Evolutionary conservation across 1,140 invertebrate genomes (phyloP), one percentile per base, ranked within the genome.

Genomic region (Calosoma granatense): DNA sequence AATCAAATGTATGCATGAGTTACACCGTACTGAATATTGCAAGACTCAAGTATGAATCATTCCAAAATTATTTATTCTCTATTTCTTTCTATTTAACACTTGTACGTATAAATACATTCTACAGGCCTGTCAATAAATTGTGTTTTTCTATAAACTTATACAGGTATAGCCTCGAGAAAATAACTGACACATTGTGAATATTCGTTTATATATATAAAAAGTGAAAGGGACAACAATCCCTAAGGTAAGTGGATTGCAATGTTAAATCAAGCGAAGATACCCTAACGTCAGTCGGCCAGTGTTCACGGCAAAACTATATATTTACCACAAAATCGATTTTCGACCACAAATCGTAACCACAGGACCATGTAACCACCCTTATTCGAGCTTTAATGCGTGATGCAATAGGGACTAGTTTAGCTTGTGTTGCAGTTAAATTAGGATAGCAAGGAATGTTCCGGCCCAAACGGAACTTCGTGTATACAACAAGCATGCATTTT

Each of bases 281-380:
- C 26, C 41, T 47, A 47, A 47, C 41, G 41, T 17, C 41, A 36
- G 26, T n/a, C n/a, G n/a, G 26, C 14, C 26, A 30, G 26, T 30
- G 6, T 6, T 30, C 6, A 47, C 41, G 17, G 17, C 41, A 47
- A 47, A 47, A 47, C 41, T 47, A 17, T 47, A 47, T 12, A 47
- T 47, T 47, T 47, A 47, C 41, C 41, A 9, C 15, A 47, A 47
- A 47, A 47, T 47, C 41, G 41, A 47, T 47, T 47, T 47, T 17
- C 41, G 4, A 47, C 41, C 41, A 17, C 41, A 47, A 17, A 47
- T 4, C 41, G 9, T 47, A 9, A 47, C 41, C 26, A 30, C 26
- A 30, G 26, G 26, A 30, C n/a, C 6, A 36, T 36, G n/a, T 36
- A 36, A 12, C 15, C 41, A 47, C 41, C 6, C 9, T 4, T 11